Evolutionary conservation across 1,140 invertebrate genomes (phyloP), one percentile per base, ranked within the genome.

Genomic region (Whitmania pigra): DNA sequence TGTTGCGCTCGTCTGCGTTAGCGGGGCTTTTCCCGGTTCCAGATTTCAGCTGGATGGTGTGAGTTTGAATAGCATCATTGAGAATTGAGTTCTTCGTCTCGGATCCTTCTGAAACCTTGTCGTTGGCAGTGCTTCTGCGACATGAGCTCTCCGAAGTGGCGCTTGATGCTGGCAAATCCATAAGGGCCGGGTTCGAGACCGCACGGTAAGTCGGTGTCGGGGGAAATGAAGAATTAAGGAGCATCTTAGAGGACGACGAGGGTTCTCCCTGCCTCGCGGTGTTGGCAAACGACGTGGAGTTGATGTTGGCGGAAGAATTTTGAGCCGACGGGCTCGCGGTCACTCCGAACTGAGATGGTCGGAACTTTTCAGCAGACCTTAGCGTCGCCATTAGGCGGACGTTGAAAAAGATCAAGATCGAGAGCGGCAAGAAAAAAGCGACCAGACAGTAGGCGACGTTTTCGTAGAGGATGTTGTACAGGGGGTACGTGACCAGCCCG

Each of bases 401-500:
- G 60, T 74, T 74, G 57, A 74, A 67, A 36, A 74, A 43, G 73
- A 72, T 53, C 22, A 74, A 69, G 22, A 74, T 60, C 27, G 49
- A 22, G 27, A 74, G 73, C 0, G 73, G 73, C 17, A 74, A 36
- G 54, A 74, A 66, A 49, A 72, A 74, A 9, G 67, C 73, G 27
- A 74, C 71, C 57, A 74, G 40, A 17, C 57, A 71, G 43, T 74
- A 74, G 18, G 73, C 68, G 11, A 74, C 66, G 53, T 74, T 74
- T 63, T 74, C 73, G 49, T 74, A 74, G 36, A 74, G 60, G 29
- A 74, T 71, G 70, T 74, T 74, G 73, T 74, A 74, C 2, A 74
- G 70, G 4, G 36, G 73, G 25, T 49, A n/a, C 15, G 73, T 67
- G 11, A 63, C 57, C 22, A 74, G 49, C 9, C 73, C 71, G 67